phyloP scores from a whole-genome alignment of 1,140 invertebrate genomes.

The Heterodera carotae region DNA sequence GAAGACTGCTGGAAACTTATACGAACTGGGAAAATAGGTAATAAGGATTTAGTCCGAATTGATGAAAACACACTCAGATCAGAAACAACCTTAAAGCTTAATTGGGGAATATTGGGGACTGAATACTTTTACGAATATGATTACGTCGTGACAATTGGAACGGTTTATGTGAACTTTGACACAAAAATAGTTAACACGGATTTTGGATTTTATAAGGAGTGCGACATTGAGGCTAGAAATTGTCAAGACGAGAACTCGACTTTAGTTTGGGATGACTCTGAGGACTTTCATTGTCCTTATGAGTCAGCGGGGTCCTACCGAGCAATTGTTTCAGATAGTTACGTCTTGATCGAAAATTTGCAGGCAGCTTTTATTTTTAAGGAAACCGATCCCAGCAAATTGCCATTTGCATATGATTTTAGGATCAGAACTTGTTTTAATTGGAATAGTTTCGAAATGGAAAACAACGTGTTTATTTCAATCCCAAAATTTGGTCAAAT shows the following conservation, averaged over 20 bases:
- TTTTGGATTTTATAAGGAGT: too few relatives aligned
- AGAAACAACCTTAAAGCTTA: background rate
- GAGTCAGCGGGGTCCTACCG: too few relatives aligned
- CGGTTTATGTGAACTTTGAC: background rate
- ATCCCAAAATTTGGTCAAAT: background rate
- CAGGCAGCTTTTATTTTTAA: too few relatives aligned
- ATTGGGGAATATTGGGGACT: background rate
- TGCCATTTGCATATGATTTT: background rate
- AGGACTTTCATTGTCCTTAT: background rate
- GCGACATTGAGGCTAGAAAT: too few relatives aligned
- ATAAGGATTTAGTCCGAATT: background rate
- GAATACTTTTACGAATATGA: too few relatives aligned
- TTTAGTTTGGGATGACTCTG: background rate
- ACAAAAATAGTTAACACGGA: too few relatives aligned
- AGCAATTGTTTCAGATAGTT: too few relatives aligned
- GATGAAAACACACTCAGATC: too few relatives aligned
- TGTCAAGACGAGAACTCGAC: too few relatives aligned
- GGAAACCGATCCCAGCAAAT: background rate
- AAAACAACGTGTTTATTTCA: too few relatives aligned
- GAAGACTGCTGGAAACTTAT: background rate
- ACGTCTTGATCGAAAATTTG: too few relatives aligned
- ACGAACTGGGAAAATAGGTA: background rate
- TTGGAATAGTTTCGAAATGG: background rate
- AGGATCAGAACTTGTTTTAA: background rate
- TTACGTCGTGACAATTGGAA: background rate